Percentiles rank a stretch among this genome's conserved stretches.
Evolutionary conservation across 1,140 invertebrate genomes (phyloP).

Genomic region (Tenebrio molitor): DNA sequence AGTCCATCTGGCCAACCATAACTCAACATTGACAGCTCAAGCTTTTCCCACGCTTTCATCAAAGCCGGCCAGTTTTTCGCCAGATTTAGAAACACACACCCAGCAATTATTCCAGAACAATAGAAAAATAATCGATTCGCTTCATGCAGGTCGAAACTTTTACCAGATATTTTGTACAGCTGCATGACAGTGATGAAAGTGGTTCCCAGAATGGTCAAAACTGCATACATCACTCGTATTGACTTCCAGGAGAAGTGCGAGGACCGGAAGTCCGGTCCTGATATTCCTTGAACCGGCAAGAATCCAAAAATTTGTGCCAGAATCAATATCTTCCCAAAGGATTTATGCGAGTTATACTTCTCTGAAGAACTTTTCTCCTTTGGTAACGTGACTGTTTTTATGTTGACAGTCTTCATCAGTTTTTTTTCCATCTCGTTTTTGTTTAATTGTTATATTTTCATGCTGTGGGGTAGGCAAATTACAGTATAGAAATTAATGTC

Average conservation of each 20-base stretch:
- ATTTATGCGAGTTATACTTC: constrained; percentile 20
- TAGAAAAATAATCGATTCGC: constrained; percentile 11
- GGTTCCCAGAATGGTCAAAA: not conserved
- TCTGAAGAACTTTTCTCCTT: too few species aligned
- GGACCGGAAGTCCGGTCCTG: not conserved
- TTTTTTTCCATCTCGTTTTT: not conserved
- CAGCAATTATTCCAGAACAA: not conserved
- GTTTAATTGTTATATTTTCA: not conserved
- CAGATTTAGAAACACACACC: constrained; percentile 25
- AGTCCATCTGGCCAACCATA: constrained; percentile 46
- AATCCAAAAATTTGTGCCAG: constrained; percentile 50
- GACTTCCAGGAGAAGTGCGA: constrained; percentile 43
- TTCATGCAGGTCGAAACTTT: constrained; percentile 1
- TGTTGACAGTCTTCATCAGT: too few species aligned
- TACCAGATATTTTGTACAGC: not conserved
- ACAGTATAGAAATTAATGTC: not conserved
- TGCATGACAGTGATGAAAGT: not conserved
- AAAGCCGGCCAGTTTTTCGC: constrained; percentile 37
- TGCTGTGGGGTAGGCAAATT: not conserved
- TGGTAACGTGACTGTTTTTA: too few species aligned
- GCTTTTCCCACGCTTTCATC: constrained; percentile 26
- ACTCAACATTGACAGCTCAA: constrained; percentile 40
- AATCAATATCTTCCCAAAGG: constrained; percentile 13
- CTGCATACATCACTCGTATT: constrained; percentile 40
- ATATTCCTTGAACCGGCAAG: constrained; percentile 45